Percentiles rank a stretch among this genome's conserved stretches.
Conservation (phyloP, 2,797 vertebrate species). For the Spinus olivaceus region DNA sequence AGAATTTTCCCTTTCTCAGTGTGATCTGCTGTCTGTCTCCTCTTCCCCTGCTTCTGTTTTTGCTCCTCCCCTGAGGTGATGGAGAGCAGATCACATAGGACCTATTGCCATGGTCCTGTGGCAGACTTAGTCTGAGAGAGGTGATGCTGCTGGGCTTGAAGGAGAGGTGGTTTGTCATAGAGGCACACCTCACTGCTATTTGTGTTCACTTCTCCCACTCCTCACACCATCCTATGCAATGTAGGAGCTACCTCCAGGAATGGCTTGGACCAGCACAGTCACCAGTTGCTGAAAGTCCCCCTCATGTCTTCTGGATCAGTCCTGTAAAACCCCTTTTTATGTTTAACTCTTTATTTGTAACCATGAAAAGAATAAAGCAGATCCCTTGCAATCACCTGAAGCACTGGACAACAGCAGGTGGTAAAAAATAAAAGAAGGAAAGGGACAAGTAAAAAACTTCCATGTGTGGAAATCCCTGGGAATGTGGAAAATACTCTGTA, state of each 20-base stretch:
- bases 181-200: background rate
- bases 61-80: background rate
- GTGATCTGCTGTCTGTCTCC: background rate
- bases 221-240: rapidly evolving
- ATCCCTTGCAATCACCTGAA: background rate
- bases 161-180: background rate
- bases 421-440: background rate
- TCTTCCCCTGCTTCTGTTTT: background rate
- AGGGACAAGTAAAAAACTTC: background rate
- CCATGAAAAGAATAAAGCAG: background rate
- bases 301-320: background rate
- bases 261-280: background rate
- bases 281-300: background rate
- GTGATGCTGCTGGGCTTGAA: background rate
- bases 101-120: background rate
- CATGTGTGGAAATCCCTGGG: background rate
- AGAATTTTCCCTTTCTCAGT: background rate
- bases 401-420: rapidly evolving
- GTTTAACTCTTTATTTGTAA: background rate
- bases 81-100: background rate
- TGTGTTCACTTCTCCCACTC: background rate
- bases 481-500: background rate
- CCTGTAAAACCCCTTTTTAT: background rate
- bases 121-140: background rate
- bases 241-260: background rate